Evolutionary conservation across 2,113 vertebrate species (phyloP).

Genomic region (Sprattus sprattus): DNA sequence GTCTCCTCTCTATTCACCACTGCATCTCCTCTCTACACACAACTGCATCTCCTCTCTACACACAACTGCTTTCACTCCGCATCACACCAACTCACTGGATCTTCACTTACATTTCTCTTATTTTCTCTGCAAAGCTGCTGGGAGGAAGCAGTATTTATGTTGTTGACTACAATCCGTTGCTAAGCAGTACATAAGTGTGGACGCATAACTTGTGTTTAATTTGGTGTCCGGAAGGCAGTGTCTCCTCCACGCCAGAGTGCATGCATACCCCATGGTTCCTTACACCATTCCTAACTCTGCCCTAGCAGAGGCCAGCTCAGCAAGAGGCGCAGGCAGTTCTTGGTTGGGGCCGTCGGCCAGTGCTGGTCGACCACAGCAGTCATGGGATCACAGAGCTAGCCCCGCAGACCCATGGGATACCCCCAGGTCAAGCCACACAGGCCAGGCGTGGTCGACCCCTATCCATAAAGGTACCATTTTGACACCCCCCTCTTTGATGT

Average conservation of each 20-base stretch:
- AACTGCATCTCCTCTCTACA: no score
- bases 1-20: not conserved
- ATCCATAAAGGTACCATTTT: constrained; percentile 57
- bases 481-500: not conserved
- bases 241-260: not conserved
- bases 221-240: not conserved
- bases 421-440: constrained; percentile 51
- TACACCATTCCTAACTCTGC: not conserved
- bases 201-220: constrained; percentile 7
- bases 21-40: not conserved
- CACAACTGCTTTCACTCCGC: not conserved
- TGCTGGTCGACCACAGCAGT: constrained; percentile 58
- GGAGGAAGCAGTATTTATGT: not conserved
- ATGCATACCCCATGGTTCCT: not conserved
- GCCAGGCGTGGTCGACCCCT: constrained; percentile 52
- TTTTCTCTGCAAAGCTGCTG: not conserved
- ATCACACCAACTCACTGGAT: not conserved
- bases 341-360: constrained; percentile 65
- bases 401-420: constrained; percentile 80
- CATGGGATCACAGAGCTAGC: constrained; percentile 67
- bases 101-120: not conserved
- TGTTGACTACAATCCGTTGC: not conserved
- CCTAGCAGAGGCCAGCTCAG: constrained; percentile 52
- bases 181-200: not conserved
- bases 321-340: constrained; percentile 46